Base-by-base conservation (phyloP, 2,113 vertebrate species). In the Naja naja region DNA sequence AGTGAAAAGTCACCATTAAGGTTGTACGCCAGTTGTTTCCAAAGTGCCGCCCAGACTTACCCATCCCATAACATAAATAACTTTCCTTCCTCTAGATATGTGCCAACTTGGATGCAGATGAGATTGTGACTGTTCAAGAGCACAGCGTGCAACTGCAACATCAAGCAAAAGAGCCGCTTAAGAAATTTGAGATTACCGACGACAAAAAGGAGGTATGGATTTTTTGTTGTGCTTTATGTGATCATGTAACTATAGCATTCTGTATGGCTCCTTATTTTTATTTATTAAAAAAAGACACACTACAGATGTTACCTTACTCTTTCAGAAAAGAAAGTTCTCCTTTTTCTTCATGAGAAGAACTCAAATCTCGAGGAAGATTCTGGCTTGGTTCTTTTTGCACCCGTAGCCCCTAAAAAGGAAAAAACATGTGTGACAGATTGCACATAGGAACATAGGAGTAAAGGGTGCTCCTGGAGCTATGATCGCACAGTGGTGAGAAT, bases 81-180 rank as follows among this genome's bases (percentile, higher is more conserved):
- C 64, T 16, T 94, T 0, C 93, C 88, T 95, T 95, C 95, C 96
- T 95, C 18, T 95, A 99, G 99, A 99, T 99, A 93, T 99, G 99
- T 96, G 98, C 99, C 92, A 99, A 98, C 96, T 97, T 99, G 94
- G 99, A 99, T 94, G 98, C 99, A n/a, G 95, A 86, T 94, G 98
- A 96, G 94, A 99, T 99, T 95, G 98, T 98, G 98, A 99, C 98
- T 8, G 96, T 97, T 92, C 94, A 96, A 92, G 95, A 97, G 91
- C 94, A 98, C 91, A 90, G 74, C 1, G 2, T 1, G 8, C 96
- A 97, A 20, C 91, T 98, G 7, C 96, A 96, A 64, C 88, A 97
- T 4, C 97, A 97, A 90, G 97, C 98, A 94, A 99, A 98, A 91
- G 98, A 98, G 0, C 98, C 97, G 0, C 97, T 89, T 87, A 99